Conservation (phyloP, 2,113 vertebrate genomes). For the Macrotis lagotis region DNA sequence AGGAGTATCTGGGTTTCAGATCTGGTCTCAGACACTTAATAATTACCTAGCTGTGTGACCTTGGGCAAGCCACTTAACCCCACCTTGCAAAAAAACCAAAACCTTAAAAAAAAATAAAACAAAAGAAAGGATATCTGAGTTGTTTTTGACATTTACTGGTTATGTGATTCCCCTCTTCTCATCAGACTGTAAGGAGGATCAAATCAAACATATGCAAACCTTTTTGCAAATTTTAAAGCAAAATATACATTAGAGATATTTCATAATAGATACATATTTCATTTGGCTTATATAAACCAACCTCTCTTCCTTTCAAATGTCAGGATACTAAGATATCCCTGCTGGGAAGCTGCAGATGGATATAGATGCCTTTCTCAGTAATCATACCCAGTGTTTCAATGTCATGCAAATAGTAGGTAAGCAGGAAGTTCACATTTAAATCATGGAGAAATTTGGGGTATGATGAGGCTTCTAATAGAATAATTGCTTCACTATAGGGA, state of each 20-base stretch:
- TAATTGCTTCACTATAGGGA: constrained; percentile 47
- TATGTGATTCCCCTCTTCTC: not conserved
- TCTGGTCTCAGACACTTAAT: not conserved
- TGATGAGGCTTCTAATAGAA: constrained; percentile 40
- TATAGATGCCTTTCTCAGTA: not conserved
- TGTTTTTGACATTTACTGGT: no score
- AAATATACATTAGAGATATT: not conserved
- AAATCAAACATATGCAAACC: not conserved
- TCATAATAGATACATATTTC: not conserved
- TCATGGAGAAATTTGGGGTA: constrained; percentile 60
- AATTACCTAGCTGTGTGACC: no score
- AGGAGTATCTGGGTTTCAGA: not conserved
- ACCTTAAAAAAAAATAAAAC: no score
- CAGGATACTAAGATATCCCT: not conserved
- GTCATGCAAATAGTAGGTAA: not conserved
- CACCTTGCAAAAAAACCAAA: no score
- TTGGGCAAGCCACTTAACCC: no score
- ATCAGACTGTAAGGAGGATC: not conserved
- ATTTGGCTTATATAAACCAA: not conserved
- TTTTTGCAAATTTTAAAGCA: not conserved
- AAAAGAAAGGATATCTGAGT: no score
- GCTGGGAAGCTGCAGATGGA: constrained; percentile 27
- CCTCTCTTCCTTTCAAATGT: constrained; percentile 51
- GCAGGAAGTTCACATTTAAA: constrained; percentile 49
- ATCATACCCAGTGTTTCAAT: not conserved